Conservation (phyloP, 2,113 vertebrate species). For the Gulo gulo region DNA sequence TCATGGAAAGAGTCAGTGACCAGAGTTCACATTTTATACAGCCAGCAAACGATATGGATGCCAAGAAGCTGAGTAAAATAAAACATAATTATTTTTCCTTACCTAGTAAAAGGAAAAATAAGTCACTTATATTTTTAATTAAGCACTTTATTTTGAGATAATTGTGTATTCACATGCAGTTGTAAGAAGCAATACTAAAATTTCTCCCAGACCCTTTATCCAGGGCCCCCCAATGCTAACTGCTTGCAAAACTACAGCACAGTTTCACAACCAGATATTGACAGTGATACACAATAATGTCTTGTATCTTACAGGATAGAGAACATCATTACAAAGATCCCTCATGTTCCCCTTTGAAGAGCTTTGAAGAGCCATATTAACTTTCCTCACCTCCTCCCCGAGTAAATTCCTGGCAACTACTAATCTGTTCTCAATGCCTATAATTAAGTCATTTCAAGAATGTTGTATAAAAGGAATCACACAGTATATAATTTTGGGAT, state of each 20-base stretch:
- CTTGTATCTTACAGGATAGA: not conserved
- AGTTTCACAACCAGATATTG: not conserved
- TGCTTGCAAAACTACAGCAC: not conserved
- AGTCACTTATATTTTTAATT: constrained; percentile 44
- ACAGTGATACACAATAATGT: not conserved
- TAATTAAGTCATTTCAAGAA: constrained; percentile 10
- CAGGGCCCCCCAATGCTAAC: not conserved
- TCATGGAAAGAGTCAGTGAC: constrained; percentile 9
- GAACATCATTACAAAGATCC: not conserved
- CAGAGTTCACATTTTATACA: constrained; percentile 21
- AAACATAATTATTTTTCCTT: not conserved
- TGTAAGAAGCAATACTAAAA: not conserved
- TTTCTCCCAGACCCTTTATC: not conserved
- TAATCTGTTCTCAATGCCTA: not conserved
- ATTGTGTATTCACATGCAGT: not conserved
- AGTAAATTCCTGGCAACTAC: not conserved
- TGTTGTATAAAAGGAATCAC: not conserved
- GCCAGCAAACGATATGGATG: not conserved
- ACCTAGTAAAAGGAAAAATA: not conserved
- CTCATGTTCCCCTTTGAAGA: not conserved
- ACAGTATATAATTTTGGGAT: not conserved
- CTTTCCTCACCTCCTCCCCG: not conserved
- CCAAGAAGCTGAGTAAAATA: constrained; percentile 29
- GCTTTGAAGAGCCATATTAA: not conserved
- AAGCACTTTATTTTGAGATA: not conserved